These are phyloP conservation scores for Trachemys scripta DNA, from an alignment of 2,113 vertebrate species.

Conservation along the genomic window DNA sequence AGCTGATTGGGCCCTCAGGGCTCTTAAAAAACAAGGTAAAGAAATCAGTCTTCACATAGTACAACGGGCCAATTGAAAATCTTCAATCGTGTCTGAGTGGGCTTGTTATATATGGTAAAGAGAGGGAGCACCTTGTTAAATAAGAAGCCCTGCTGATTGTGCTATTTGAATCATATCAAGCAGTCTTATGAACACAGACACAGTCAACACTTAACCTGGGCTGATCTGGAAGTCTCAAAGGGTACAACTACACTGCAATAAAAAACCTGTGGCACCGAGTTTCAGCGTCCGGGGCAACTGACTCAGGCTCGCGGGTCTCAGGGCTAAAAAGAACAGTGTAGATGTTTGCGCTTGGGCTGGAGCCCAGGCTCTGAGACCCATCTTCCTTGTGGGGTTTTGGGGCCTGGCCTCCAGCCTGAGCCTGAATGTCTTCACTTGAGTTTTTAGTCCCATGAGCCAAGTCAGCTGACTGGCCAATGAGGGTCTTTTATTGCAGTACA, in stretches of 20 bases:
- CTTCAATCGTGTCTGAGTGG: background rate
- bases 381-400: no score
- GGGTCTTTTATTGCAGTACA: background rate
- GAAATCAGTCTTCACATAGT: background rate
- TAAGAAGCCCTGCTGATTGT: background rate
- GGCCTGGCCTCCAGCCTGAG: background rate
- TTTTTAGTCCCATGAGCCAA: background rate
- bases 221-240: background rate
- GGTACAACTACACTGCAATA: background rate
- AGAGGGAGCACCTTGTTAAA: background rate
- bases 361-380: background rate
- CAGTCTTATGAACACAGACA: background rate
- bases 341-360: background rate
- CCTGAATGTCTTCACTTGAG: background rate
- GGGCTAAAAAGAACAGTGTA: background rate
- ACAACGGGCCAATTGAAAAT: background rate
- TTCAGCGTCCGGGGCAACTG: background rate
- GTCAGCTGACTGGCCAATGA: background rate
- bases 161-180: background rate
- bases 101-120: background rate
- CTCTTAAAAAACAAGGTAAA: slow-evolving; percentile 85
- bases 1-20: slow-evolving; percentile 84
- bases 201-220: background rate
- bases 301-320: background rate
- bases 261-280: background rate